Base-by-base conservation (phyloP, 2,888 invertebrate species). In the Blomia tropicalis region DNA sequence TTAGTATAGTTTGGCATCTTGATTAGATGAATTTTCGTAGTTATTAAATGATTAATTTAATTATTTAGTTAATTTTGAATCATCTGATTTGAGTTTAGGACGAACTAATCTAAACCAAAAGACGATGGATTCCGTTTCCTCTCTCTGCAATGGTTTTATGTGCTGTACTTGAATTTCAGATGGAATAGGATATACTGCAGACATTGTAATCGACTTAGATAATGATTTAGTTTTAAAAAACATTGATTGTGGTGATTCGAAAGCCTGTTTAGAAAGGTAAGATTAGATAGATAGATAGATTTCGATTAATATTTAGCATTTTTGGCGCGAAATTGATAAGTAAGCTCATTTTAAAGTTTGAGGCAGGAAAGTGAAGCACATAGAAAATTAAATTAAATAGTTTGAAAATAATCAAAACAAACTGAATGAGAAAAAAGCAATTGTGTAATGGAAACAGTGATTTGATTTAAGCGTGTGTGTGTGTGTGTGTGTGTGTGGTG, bases 151-250 rank as follows among this genome's bases (percentile, higher is more conserved):
- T n/a, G n/a, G n/a, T n/a, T n/a, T n/a, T n/a, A n/a, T n/a, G n/a
- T n/a, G n/a, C n/a, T n/a, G n/a, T n/a, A n/a, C n/a, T n/a, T n/a
- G n/a, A n/a, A n/a, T n/a, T n/a, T n/a, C n/a, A n/a, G n/a, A n/a
- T n/a, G 51, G 51, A 47, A 47, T 22, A 11, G 51, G 51, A 27
- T 47, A 47, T 7, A 47, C n/a, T 14, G 51, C 7, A 19, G 51
- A 47, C 51, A 47, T 47, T 22, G 51, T 47, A 19, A 47, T 47
- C 23, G 51, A 47, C 22, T 47, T 47, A 7, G 51, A 47, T 11
- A 47, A n/a, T 14, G 51, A 47, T n/a, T 19, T 47, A 7, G 51
- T 14, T 14, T 7, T 11, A 19, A 27, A 47, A n/a, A 41, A 41
- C 41, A n/a, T n/a, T n/a, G n/a, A n/a, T n/a, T n/a, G n/a, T n/a